Evolutionary conservation across 2,797 vertebrate species (phyloP).

Genomic region (Neoniphon sammara): DNA sequence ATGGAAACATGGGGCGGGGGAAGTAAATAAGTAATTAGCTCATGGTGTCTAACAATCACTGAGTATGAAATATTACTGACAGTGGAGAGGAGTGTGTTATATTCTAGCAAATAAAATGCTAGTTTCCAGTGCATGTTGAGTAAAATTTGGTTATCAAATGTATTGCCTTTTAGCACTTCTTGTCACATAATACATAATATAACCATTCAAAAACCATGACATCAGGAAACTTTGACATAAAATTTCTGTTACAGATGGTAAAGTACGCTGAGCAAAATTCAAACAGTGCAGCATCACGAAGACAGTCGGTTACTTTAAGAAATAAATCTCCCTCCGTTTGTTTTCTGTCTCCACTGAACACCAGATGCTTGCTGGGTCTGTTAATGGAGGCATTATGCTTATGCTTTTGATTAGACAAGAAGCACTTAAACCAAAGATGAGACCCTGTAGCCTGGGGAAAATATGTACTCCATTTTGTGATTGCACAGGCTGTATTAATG

Average conservation of each 20-base stretch:
- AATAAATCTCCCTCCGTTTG: not conserved
- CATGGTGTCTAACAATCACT: slow-evolving; percentile 22
- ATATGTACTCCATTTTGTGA: no score
- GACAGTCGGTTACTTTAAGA: not conserved
- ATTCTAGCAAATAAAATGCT: not conserved
- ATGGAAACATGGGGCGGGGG: slow-evolving; percentile 44
- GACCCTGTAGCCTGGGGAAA: no score
- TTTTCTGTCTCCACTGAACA: slow-evolving; percentile 1
- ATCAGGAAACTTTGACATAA: not conserved
- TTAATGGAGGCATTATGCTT: not conserved
- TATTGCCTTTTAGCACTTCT: not conserved
- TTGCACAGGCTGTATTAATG: not conserved
- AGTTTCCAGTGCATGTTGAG: not conserved
- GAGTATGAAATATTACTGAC: not conserved
- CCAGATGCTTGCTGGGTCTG: not conserved
- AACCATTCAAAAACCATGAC: not conserved
- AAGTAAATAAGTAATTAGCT: slow-evolving; percentile 38
- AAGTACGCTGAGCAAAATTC: not conserved
- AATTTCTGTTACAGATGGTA: not conserved
- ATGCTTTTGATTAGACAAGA: not conserved
- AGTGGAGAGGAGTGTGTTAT: not conserved
- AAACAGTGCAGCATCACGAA: not conserved
- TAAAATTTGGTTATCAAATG: not conserved
- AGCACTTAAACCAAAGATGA: not conserved
- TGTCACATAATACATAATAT: not conserved